These are phyloP conservation scores for Zaprionus kolodkinae DNA, from an alignment of 1,140 invertebrate genomes.

Conservation along the genomic window DNA sequence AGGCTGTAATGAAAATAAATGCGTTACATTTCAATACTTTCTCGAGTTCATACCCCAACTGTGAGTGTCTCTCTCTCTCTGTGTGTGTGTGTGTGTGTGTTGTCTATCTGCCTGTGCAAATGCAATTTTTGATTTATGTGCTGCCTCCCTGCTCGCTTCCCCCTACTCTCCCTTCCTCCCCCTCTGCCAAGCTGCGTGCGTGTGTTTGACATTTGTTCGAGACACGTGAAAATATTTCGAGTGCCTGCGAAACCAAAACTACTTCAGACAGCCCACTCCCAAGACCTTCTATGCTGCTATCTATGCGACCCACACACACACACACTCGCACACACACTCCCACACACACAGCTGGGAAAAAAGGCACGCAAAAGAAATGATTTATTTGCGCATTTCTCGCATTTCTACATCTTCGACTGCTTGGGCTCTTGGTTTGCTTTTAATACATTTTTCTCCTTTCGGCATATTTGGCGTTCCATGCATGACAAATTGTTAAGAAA, in stretches of 20 bases:
- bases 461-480: constrained; percentile 80
- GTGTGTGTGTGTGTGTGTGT: background rate
- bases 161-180: background rate
- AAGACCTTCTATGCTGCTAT: constrained; percentile 28
- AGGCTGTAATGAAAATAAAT: constrained; percentile 78
- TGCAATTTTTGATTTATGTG: constrained; percentile 76
- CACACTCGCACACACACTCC: constrained; percentile 15
- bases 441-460: constrained; percentile 81
- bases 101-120: constrained; percentile 14
- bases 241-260: constrained; percentile 58
- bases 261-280: constrained; percentile 54
- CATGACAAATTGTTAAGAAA: constrained; percentile 82
- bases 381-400: constrained; percentile 75
- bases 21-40: constrained; percentile 82
- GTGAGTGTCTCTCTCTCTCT: too few relatives aligned
- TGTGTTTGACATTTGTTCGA: constrained; percentile 76
- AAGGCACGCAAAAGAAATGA: constrained; percentile 74
- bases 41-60: constrained; percentile 22
- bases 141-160: background rate
- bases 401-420: constrained; percentile 70
- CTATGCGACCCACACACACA: constrained; percentile 26
- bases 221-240: constrained; percentile 80
- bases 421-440: constrained; percentile 61
- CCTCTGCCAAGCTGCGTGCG: constrained; percentile 12
- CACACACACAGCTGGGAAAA: constrained; percentile 31